Evolutionary conservation across 2,888 invertebrate genomes (phyloP).

Genomic region (Aromia moschata): DNA sequence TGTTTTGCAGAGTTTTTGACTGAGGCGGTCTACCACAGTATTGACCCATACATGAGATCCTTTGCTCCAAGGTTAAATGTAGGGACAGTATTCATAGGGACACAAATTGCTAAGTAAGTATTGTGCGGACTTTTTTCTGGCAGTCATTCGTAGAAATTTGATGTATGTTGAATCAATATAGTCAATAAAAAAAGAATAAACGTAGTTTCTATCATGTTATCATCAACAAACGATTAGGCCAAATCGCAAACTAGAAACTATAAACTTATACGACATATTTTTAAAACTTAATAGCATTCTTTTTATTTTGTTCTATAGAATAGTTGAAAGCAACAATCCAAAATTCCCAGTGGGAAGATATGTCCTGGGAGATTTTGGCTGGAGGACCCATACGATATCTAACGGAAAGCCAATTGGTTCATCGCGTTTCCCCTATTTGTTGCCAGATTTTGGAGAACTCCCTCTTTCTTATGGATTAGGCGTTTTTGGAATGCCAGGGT

Average conservation of each 20-base stretch:
- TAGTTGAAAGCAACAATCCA: slow-evolving; percentile 71
- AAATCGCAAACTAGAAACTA: too few species aligned
- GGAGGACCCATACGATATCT: slow-evolving; percentile 70
- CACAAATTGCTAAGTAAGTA: slow-evolving; percentile 24
- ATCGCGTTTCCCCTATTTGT: slow-evolving; percentile 46
- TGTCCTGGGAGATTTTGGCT: slow-evolving; percentile 72
- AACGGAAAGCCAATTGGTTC: slow-evolving; percentile 68
- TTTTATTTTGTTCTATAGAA: too few species aligned
- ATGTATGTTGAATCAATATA: too few species aligned
- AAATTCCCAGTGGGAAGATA: slow-evolving; percentile 72
- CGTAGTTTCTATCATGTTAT: too few species aligned
- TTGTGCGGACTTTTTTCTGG: too few species aligned
- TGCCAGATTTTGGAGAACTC: slow-evolving; percentile 69
- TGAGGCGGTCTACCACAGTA: slow-evolving; percentile 74
- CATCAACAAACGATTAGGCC: too few species aligned
- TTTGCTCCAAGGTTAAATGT: slow-evolving; percentile 57
- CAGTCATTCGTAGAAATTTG: too few species aligned
- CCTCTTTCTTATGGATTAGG: slow-evolving; percentile 72
- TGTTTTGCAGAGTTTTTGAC: slow-evolving; percentile 70
- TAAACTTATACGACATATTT: too few species aligned
- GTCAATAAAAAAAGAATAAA: too few species aligned
- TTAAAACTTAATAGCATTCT: too few species aligned
- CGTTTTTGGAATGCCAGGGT: slow-evolving; percentile 77
- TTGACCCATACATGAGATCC: slow-evolving; percentile 77
- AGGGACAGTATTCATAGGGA: slow-evolving; percentile 7